A percentile compares a stretch with the other conserved stretches of the same genome.
These are phyloP conservation scores for Myotis myotis DNA, from an alignment of 2,797 vertebrate genomes.

Conservation along the genomic window DNA sequence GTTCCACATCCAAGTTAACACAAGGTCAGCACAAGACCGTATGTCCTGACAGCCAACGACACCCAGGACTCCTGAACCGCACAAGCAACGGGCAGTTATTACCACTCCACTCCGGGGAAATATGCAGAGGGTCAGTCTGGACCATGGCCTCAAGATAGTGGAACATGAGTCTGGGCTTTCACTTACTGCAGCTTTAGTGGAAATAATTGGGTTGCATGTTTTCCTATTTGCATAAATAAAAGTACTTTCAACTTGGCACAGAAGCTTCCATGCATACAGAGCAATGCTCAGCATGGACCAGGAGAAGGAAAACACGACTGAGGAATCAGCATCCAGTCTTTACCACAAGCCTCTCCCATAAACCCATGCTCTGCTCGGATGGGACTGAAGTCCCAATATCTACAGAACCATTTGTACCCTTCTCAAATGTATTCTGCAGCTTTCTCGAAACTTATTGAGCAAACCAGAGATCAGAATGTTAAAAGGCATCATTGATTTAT, in stretches of 20 bases:
- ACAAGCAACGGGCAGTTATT: not conserved
- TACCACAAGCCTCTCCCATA: not conserved
- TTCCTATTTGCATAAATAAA: not conserved
- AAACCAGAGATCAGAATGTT: not conserved
- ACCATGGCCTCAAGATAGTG: not conserved
- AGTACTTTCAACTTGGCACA: not conserved
- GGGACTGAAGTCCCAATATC: not conserved
- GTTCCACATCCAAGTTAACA: not conserved
- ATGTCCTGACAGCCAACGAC: not conserved
- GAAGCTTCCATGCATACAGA: not conserved
- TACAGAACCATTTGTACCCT: not conserved
- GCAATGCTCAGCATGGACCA: not conserved
- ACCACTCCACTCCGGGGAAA: not conserved
- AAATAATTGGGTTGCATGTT: not conserved
- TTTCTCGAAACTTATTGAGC: not conserved
- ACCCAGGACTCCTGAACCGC: not conserved
- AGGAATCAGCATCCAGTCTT: not conserved
- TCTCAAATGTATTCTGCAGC: not conserved
- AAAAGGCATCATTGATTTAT: not conserved
- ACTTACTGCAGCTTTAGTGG: not conserved
- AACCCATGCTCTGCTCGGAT: not conserved
- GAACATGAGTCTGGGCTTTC: not conserved
- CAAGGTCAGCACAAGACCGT: not conserved
- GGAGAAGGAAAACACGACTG: not conserved
- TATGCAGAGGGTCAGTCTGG: not conserved